Evolutionary conservation across 2,888 invertebrate species (phyloP), one percentile per base, ranked within the genome.

Genomic region (Morpho deidamia): DNA sequence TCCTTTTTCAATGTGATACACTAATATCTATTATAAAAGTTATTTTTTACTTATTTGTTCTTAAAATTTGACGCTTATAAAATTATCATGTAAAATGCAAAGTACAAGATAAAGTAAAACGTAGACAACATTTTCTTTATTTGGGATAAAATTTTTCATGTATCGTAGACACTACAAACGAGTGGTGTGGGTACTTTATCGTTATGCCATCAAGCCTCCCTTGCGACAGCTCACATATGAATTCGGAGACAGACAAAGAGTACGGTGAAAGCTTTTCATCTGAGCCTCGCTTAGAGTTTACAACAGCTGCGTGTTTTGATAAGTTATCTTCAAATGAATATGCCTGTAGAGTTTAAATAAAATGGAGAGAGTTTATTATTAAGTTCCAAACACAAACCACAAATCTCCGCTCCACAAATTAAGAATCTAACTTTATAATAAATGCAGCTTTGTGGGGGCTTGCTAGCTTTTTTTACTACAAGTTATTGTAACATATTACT

Each of bases 231-330:
- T 58, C 56, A 55, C 58, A 55, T 53, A 56, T 56, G 62, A 62
- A 62, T 62, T 60, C 59, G 59, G 53, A 53, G 50, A 54, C 52
- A 62, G 53, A 65, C 59, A 65, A 61, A 65, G 61, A 50, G 38
- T 44, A 43, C 53, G 51, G 42, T 63, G 62, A 65, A 63, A 61
- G 62, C 59, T 57, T 63, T 61, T 62, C 56, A 60, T 55, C 47
- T 52, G 34, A 50, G 46, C 41, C 48, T 59, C 49, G 48, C 51
- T 56, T 53, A 51, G 51, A 57, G 53, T 50, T 50, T 41, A 37
- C 32, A 57, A 53, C 49, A 55, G 41, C 51, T 59, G 56, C 52
- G 48, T 51, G 53, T 52, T 56, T 55, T 56, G 54, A 62, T 59
- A 62, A 55, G 47, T 55, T 58, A 54, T 50, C 47, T 53, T 35